Evolutionary conservation across 2,797 vertebrate genomes (phyloP).

Genomic region (Silurus aristotelis): DNA sequence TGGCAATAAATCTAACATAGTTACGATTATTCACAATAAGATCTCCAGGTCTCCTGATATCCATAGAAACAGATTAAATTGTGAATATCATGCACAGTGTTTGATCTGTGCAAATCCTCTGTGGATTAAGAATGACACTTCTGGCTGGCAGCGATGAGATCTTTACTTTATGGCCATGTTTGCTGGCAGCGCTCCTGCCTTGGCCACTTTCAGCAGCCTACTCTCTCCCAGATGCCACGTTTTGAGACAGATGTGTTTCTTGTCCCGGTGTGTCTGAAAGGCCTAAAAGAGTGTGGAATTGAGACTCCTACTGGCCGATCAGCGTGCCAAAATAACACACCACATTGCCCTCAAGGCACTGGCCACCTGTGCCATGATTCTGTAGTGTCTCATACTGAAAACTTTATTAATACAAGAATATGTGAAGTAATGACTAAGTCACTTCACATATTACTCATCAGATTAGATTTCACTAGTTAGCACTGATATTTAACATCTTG

Average conservation of each 20-base stretch:
- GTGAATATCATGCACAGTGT: not conserved
- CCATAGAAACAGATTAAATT: not conserved
- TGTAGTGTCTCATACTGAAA: not conserved
- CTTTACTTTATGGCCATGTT: conserved; percentile 45
- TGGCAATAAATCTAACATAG: not conserved
- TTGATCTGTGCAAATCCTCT: conserved; percentile 10
- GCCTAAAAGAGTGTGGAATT: conserved; percentile 31
- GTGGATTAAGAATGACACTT: conserved; percentile 2
- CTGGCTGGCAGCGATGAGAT: conserved; percentile 25
- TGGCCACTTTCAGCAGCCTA: conserved; percentile 41
- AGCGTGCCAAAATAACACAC: conserved; percentile 36
- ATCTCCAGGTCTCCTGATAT: not conserved
- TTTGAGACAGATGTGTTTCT: conserved; percentile 67
- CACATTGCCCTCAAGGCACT: not conserved
- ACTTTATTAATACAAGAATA: conserved; percentile 1
- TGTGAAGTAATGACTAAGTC: not conserved
- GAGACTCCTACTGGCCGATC: conserved; percentile 29
- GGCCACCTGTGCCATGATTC: conserved; percentile 1
- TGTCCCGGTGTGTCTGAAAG: conserved; percentile 48
- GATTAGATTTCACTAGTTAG: too few relatives aligned
- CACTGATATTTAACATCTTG: not conserved
- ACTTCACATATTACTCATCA: too few relatives aligned
- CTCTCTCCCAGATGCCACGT: conserved; percentile 65
- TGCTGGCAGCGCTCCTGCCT: conserved; percentile 38
- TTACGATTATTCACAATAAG: not conserved